Percentiles rank a stretch among this genome's conserved stretches.
Evolutionary conservation across 2,113 vertebrate genomes (phyloP).

Genomic region (Silurus meridionalis): DNA sequence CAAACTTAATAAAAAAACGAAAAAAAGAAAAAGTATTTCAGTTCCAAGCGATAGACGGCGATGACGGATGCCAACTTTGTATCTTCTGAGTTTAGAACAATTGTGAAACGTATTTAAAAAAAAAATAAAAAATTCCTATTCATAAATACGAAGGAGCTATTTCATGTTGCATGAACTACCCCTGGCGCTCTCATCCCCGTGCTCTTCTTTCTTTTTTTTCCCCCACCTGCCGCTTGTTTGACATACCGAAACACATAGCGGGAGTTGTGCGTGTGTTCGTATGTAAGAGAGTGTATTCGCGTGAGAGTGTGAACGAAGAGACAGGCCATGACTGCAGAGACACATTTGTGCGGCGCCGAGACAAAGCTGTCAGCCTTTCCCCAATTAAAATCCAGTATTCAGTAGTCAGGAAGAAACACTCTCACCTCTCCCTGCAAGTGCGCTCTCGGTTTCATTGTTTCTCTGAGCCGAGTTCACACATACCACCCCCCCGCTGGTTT

Average conservation of each 20-base stretch:
- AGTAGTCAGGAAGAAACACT: slow-evolving; percentile 16
- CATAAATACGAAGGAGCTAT: slow-evolving; percentile 34
- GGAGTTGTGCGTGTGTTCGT: slow-evolving; percentile 18
- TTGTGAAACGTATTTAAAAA: no score
- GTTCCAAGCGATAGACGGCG: neutral
- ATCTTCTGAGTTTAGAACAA: neutral
- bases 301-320: slow-evolving; percentile 13
- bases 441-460: neutral
- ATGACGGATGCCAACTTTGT: neutral
- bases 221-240: neutral
- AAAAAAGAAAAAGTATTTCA: neutral
- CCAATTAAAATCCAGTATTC: slow-evolving; percentile 35
- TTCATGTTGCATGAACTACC: slow-evolving; percentile 23
- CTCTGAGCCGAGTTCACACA: neutral
- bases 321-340: slow-evolving; percentile 27
- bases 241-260: neutral
- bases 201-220: neutral
- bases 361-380: slow-evolving; percentile 34
- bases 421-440: slow-evolving; percentile 7
- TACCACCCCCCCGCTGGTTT: neutral
- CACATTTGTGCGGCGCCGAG: neutral
- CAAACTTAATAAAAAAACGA: neutral
- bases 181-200: neutral
- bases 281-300: slow-evolving; percentile 10
- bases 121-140: no score